These are phyloP conservation scores for Notolepis coatsorum DNA, from an alignment of 2,797 vertebrate species.

Conservation along the genomic window DNA sequence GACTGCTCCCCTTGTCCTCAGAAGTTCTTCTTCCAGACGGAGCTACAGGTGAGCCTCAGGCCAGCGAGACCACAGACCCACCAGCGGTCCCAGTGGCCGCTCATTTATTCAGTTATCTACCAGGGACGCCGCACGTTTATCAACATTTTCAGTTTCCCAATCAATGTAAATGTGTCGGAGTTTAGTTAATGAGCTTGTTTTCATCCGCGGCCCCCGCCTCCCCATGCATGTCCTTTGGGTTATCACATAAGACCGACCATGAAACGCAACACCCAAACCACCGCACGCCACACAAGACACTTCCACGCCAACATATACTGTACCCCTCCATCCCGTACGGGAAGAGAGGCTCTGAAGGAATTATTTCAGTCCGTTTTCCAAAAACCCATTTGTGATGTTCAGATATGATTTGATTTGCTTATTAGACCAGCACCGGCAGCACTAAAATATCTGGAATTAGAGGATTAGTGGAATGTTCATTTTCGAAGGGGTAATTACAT, in stretches of 20 bases:
- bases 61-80: too few species aligned
- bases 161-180: too few species aligned
- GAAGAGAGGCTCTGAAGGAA: constrained; percentile 74
- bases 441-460: constrained; percentile 84
- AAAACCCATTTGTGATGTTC: constrained; percentile 82
- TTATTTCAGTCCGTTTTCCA: constrained; percentile 75
- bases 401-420: constrained; percentile 85
- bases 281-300: constrained; percentile 13
- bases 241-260: constrained; percentile 53
- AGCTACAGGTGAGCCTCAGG: constrained; percentile 99
- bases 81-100: constrained; percentile 97
- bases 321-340: constrained; percentile 48
- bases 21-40: constrained; percentile 99
- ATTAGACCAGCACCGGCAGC: constrained; percentile 81
- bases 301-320: constrained; percentile 27
- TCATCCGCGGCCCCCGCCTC: too few species aligned
- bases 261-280: constrained; percentile 63
- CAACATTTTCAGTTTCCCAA: too few species aligned
- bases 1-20: constrained; percentile 98
- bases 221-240: too few species aligned
- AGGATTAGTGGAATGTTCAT: constrained; percentile 80
- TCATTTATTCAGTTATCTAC: too few species aligned
- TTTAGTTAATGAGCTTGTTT: too few species aligned
- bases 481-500: constrained; percentile 83
- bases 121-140: too few species aligned